Conservation (phyloP, 2,113 vertebrate genomes). For the Sander lucioperca region DNA sequence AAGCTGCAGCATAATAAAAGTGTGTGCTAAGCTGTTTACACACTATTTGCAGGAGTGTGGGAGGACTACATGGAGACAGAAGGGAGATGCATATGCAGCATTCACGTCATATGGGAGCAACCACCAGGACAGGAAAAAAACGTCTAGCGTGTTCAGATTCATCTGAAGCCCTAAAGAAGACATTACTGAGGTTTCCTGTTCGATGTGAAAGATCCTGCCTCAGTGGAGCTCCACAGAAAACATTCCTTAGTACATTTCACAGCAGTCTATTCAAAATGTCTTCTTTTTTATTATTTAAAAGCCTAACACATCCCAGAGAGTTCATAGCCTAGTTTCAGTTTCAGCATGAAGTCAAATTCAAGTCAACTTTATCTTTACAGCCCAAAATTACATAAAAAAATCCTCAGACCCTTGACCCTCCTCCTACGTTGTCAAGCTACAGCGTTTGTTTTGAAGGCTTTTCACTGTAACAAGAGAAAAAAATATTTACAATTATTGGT, state of each 20-base stretch:
- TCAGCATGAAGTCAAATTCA: no score
- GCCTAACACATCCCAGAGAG: not conserved
- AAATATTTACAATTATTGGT: no score
- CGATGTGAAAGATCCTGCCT: not conserved
- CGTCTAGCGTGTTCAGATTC: not conserved
- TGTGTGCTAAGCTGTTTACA: constrained; percentile 52
- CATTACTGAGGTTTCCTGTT: not conserved
- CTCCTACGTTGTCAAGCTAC: not conserved
- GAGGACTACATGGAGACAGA: constrained; percentile 44
- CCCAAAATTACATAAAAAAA: no score
- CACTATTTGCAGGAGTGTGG: constrained; percentile 39
- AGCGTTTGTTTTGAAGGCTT: not conserved
- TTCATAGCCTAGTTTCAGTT: not conserved
- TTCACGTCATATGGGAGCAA: constrained; percentile 30
- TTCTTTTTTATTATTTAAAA: not conserved
- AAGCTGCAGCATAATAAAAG: constrained; percentile 59
- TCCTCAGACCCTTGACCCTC: not conserved
- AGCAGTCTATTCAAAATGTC: not conserved
- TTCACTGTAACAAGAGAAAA: no score
- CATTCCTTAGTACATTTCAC: not conserved
- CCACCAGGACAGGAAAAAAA: not conserved
- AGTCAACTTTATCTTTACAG: no score
- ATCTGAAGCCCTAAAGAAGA: constrained; percentile 2
- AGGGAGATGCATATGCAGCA: constrained; percentile 44
- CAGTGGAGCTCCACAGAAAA: not conserved